Conservation (phyloP, 2,888 invertebrate genomes). For the Boloria euphrosyne region DNA sequence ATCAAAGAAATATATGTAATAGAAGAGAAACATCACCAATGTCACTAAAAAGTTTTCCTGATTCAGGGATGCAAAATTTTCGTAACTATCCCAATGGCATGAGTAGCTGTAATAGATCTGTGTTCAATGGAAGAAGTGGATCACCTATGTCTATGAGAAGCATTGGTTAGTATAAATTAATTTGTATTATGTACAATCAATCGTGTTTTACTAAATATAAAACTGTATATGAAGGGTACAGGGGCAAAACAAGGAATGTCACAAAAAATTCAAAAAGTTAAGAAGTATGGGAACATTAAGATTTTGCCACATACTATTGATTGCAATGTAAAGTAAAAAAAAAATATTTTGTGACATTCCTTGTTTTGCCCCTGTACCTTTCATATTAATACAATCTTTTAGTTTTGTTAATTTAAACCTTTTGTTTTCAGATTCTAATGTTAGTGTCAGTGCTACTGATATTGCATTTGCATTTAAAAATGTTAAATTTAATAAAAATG, state of each 20-base stretch:
- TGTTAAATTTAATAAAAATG: conserved; percentile 56
- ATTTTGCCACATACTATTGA: too few species aligned
- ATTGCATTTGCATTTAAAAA: conserved; percentile 59
- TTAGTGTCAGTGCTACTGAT: conserved; percentile 57
- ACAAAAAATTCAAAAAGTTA: too few species aligned
- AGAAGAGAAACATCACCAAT: conserved; percentile 59
- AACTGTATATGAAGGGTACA: too few species aligned
- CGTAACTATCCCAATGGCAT: conserved; percentile 48
- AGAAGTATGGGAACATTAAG: too few species aligned
- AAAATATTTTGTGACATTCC: too few species aligned
- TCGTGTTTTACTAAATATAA: too few species aligned
- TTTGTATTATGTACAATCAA: background rate
- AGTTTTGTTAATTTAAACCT: background rate
- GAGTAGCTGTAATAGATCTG: conserved; percentile 51
- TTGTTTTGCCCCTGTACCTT: too few species aligned
- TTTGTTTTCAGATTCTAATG: conserved; percentile 58
- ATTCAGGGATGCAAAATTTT: conserved; percentile 49
- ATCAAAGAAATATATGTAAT: conserved; percentile 53
- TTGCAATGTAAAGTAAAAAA: too few species aligned
- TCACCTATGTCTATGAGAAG: conserved; percentile 65
- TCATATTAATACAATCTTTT: background rate
- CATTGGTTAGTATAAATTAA: conserved; percentile 52
- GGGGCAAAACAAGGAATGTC: too few species aligned
- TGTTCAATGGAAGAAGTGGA: conserved; percentile 57
- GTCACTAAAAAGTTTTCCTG: conserved; percentile 55